These are phyloP conservation scores for Aurelia sp. DNA, from an alignment of 30 jellyfish, hydroid and myxozoan species.

Conservation along the genomic window DNA sequence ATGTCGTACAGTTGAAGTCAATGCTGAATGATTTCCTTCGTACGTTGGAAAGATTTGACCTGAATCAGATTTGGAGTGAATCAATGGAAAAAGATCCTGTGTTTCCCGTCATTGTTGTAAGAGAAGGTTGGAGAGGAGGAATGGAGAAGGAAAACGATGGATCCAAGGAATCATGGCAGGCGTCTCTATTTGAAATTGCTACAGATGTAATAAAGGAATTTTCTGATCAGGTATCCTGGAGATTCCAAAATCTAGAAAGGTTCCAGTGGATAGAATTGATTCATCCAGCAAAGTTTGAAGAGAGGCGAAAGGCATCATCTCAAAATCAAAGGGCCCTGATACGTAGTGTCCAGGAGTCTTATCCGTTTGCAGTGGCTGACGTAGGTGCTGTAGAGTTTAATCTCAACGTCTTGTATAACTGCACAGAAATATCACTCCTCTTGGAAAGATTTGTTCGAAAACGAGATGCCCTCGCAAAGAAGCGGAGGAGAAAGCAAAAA, in stretches of 20 bases:
- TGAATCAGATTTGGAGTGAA: slow-evolving; percentile 29
- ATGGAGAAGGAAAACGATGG: no score
- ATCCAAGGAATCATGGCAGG: no score
- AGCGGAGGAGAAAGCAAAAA: no score
- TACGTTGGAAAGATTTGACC: background rate
- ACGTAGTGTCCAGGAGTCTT: background rate
- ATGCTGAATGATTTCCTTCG: background rate
- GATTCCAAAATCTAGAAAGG: slow-evolving; percentile 9
- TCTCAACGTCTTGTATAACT: slow-evolving; percentile 16
- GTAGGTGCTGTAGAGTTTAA: slow-evolving; percentile 11
- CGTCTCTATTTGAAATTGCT: no score
- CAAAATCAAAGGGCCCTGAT: no score
- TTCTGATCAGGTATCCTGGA: slow-evolving; percentile 1
- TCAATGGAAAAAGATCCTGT: slow-evolving; percentile 7
- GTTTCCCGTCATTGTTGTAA: slow-evolving; percentile 1
- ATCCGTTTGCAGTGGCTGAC: slow-evolving; percentile 50
- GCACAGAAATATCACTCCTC: slow-evolving; percentile 17
- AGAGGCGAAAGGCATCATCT: background rate
- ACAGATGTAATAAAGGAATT: background rate
- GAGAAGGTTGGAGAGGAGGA: slow-evolving; percentile 40
- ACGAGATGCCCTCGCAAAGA: no score
- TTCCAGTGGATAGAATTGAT: slow-evolving; percentile 12
- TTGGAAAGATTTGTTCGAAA: background rate
- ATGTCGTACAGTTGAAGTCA: background rate
- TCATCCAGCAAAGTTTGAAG: slow-evolving; percentile 17